These are phyloP conservation scores for Orthonevra nobilis DNA, from an alignment of 2,888 invertebrate genomes.

Conservation along the genomic window DNA sequence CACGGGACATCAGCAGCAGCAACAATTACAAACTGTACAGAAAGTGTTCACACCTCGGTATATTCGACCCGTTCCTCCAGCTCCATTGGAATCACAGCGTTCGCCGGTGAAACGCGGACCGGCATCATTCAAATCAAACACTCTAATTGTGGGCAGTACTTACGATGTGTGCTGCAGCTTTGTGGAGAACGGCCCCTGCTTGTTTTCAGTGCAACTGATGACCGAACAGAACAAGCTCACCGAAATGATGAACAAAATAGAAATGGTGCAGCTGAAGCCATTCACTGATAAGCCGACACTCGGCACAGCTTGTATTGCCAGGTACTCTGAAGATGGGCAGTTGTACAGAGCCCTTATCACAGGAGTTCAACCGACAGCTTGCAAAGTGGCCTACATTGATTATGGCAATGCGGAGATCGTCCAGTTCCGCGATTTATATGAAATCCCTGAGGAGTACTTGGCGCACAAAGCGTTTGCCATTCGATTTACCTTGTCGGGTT, in stretches of 20 bases:
- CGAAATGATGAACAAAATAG: conserved; percentile 87
- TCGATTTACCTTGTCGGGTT: conserved; percentile 86
- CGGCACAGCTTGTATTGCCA: conserved; percentile 89
- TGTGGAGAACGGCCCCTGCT: conserved; percentile 89
- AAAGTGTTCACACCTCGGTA: conserved; percentile 51
- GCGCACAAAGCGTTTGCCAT: conserved; percentile 88
- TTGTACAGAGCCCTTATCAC: conserved; percentile 89
- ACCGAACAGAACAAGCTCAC: conserved; percentile 83
- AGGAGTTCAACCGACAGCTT: conserved; percentile 86
- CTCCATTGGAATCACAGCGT: conserved; percentile 42
- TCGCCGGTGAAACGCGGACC: conserved; percentile 66
- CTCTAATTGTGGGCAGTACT: conserved; percentile 82
- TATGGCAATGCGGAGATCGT: conserved; percentile 89
- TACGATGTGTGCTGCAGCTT: conserved; percentile 88
- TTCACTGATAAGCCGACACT: conserved; percentile 86
- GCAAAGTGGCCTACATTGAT: conserved; percentile 90
- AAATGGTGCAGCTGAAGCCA: conserved; percentile 83
- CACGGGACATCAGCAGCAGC: no score
- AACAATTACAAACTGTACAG: no score
- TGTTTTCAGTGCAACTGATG: conserved; percentile 88
- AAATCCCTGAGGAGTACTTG: conserved; percentile 87
- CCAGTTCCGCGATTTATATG: conserved; percentile 86
- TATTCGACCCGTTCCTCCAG: conserved; percentile 50
- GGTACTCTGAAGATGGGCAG: conserved; percentile 85
- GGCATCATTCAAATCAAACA: conserved; percentile 78